Base-by-base conservation (phyloP, 2,113 vertebrate genomes). In the Indicator maculatus region DNA sequence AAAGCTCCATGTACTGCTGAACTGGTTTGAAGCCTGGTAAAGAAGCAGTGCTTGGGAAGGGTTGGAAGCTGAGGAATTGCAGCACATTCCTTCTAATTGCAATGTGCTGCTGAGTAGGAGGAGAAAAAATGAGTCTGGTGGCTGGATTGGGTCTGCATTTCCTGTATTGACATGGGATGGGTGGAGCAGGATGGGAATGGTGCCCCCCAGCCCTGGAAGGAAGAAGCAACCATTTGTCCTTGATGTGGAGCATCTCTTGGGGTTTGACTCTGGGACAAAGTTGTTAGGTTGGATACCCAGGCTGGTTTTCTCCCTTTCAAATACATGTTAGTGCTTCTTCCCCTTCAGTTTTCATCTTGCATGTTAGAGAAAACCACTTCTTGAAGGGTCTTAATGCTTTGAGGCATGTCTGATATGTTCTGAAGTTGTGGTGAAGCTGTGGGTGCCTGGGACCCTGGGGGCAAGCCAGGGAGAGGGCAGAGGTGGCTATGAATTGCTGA, bases 11-110 rank as follows among this genome's bases (percentile, higher is more conserved):
- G 17, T 5, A 89, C n/a, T 36, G 88, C 76, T 21, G 6, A 71
- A 73, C 95, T 93, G 94, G 87, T 94, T 95, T 95, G 84, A 63
- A 63, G 90, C 87, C 87, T 78, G 60, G 9, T 87, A 76, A 89
- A 89, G 78, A 41, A 73, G 53, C 7, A 3, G 17, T 39, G 36
- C 78, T 88, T 91, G 81, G 71, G 85, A 67, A 91, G 63, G 41
- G 59, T 66, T 91, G 94, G 56, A 94, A 96, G 87, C 74, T 61
- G 45, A 65, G 80, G 89, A 83, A 73, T 79, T 92, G 84, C 88
- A 84, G 66, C 87, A 8, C 71, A 66, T 87, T 91, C 71, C 39
- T 85, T 93, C 83, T 73, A 39, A 89, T 93, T 70, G 66, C 63
- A 84, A 76, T 47, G 17, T 41, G 55, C 73, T 70, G 15, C 87